Base-by-base conservation (phyloP, 2,797 vertebrate genomes). In the Sebastes diaconus region DNA sequence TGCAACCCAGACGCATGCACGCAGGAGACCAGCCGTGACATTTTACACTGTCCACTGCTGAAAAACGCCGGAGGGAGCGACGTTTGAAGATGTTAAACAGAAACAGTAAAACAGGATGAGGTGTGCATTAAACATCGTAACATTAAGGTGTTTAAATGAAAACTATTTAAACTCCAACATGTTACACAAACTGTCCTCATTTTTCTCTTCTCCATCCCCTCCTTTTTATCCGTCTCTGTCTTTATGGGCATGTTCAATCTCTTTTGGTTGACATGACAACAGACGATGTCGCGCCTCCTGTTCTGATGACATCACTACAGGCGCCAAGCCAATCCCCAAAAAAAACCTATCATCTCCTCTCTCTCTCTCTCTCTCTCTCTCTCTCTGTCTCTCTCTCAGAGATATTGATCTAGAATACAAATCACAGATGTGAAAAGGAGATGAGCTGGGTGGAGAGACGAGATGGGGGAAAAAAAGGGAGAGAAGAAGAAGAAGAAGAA, bases 181-280 rank as follows among this genome's bases (percentile, higher is more conserved):
- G 25, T 52, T 13, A 29, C 54, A 76, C 72, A 29, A 46, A 34
- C 29, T 73, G 9, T 29, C 25, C 36, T 66, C 32, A 68, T 67
- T 79, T 67, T 79, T 70, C 24, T 78, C 57, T 14, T 66, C 9
- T 30, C 32, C 64, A 25, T 73, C 75, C 55, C n/a, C 57, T 66
- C 61, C 32, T 30, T 75, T 75, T 42, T 34, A 72, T 84, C 73
- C 5, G 0, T 52, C 69, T 73, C 63, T 80, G n/a, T 61, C 61
- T 75, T 75, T 70, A 69, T 65, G 84, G 86, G 72, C 65, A 75
- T 81, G 81, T 77, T 68, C 78, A 85, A 79, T 90, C 88, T 82
- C 80, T 84, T 90, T 86, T 65, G 82, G 93, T 94, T 93, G 93
- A 94, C 92, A 94, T 95, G 93, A 95, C 93, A 95, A 94, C 93